Evolutionary conservation across 2,113 vertebrate genomes (phyloP).

Genomic region (Heloderma charlesbogerti): DNA sequence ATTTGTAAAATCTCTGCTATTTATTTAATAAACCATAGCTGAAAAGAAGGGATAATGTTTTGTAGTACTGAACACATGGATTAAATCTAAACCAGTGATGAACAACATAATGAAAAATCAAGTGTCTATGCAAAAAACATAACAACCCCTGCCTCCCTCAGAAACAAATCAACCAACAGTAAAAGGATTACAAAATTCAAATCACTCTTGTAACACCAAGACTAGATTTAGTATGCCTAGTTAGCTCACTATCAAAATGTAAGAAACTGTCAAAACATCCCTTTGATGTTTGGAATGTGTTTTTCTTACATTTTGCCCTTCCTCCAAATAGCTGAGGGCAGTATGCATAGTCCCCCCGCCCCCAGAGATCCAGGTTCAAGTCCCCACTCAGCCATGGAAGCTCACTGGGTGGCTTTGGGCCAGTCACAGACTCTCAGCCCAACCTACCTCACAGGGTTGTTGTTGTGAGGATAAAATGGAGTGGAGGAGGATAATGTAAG

Average conservation of each 20-base stretch:
- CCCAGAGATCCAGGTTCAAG: too few relatives aligned
- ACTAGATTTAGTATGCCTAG: constrained; percentile 26
- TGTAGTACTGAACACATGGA: constrained; percentile 30
- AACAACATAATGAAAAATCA: background rate
- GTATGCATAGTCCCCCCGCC: too few relatives aligned
- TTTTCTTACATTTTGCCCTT: background rate
- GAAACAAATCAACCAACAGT: constrained; percentile 28
- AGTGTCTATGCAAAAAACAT: constrained; percentile 27
- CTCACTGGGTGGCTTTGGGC: too few relatives aligned
- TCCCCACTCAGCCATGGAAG: too few relatives aligned
- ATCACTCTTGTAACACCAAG: constrained; percentile 21
- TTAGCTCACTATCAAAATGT: constrained; percentile 49
- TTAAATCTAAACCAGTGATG: constrained; percentile 45
- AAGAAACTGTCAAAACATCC: constrained; percentile 41
- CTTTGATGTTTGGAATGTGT: background rate
- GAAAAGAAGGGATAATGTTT: background rate
- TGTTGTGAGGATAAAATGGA: too few relatives aligned
- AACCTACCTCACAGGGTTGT: too few relatives aligned
- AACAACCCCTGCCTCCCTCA: too few relatives aligned
- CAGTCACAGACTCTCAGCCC: too few relatives aligned
- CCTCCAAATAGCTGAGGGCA: background rate
- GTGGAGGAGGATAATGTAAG: too few relatives aligned
- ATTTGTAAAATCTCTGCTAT: background rate
- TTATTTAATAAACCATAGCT: background rate
- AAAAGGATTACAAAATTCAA: constrained; percentile 5